These are phyloP conservation scores for Antedon mediterranea DNA, from an alignment of 53 echinoderm and acorn worm genomes.

Conservation along the genomic window DNA sequence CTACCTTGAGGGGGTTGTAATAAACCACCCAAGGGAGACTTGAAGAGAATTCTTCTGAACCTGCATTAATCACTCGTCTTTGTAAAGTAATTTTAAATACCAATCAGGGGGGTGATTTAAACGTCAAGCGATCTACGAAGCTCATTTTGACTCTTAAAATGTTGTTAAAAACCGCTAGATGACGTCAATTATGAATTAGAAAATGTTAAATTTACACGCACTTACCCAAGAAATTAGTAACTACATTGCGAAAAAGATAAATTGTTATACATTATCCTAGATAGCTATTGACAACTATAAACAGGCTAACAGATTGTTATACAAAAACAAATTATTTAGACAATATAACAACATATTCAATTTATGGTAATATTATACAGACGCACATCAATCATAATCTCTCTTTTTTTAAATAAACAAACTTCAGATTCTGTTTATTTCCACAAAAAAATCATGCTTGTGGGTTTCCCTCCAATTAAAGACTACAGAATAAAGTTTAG, in stretches of 20 bases:
- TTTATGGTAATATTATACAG: too few species aligned
- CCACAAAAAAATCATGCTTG: too few species aligned
- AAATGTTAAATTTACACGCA: neutral
- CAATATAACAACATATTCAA: too few species aligned
- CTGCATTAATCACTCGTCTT: neutral
- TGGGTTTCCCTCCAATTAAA: too few species aligned
- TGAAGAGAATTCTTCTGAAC: neutral
- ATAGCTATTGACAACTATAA: too few species aligned
- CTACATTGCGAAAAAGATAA: neutral
- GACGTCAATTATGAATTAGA: neutral
- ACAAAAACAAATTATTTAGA: too few species aligned
- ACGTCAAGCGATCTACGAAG: neutral
- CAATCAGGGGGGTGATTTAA: neutral
- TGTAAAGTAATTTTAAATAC: neutral
- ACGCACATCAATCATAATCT: too few species aligned
- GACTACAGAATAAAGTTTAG: too few species aligned
- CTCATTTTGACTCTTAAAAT: neutral
- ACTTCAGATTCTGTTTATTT: too few species aligned
- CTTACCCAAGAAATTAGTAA: neutral
- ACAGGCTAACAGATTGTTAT: too few species aligned
- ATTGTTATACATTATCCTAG: neutral
- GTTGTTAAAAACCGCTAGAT: neutral
- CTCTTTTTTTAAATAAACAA: too few species aligned
- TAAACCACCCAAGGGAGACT: neutral
- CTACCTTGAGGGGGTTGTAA: neutral